These are phyloP conservation scores for Eriosoma lanigerum DNA, from an alignment of 1,140 invertebrate species.

Conservation along the genomic window DNA sequence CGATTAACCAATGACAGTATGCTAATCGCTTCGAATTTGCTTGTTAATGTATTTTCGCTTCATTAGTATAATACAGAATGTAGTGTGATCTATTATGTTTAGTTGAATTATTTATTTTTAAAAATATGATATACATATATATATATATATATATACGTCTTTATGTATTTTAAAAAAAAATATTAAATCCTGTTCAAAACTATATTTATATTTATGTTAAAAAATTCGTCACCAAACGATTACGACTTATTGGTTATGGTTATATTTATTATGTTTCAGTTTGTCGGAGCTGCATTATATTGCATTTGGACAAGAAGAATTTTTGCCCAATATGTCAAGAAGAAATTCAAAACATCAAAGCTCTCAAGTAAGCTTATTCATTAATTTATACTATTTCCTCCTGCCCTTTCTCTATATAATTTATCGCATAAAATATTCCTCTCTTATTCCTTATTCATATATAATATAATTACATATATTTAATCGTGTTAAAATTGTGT, in stretches of 20 bases:
- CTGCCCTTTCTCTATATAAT: background rate
- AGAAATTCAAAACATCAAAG: conserved; percentile 62
- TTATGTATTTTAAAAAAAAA: background rate
- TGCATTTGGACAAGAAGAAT: conserved; percentile 63
- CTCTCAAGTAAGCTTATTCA: conserved; percentile 29
- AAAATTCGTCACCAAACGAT: background rate
- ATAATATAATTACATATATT: background rate
- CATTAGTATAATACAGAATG: background rate
- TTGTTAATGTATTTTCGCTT: background rate
- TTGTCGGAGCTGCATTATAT: conserved; percentile 67
- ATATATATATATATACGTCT: background rate
- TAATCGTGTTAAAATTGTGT: too few relatives aligned
- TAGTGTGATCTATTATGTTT: too few relatives aligned
- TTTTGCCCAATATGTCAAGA: conserved; percentile 65
- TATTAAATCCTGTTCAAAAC: background rate
- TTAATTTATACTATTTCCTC: background rate
- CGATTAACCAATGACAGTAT: conserved; percentile 40
- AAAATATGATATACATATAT: background rate
- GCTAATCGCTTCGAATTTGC: conserved; percentile 1
- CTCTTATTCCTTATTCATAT: background rate
- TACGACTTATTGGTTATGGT: too few relatives aligned
- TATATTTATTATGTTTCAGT: conserved; percentile 60
- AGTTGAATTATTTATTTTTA: background rate
- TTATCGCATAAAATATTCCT: too few relatives aligned
- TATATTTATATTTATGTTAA: background rate